Evolutionary conservation across 2,113 vertebrate species (phyloP).

Genomic region (Sorex fumeus): DNA sequence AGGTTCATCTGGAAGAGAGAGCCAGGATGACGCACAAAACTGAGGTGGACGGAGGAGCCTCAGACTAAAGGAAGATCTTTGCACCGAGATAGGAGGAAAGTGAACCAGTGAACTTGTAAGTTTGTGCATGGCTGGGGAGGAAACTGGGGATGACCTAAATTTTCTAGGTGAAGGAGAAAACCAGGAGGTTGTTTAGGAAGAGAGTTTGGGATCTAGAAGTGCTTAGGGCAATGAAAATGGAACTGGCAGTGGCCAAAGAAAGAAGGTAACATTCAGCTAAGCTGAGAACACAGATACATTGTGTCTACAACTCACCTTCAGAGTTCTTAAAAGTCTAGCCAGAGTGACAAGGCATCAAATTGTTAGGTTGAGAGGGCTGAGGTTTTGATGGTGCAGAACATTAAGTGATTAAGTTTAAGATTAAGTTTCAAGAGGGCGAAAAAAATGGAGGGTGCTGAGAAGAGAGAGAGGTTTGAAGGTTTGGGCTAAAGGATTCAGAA

Average conservation of each 20-base stretch:
- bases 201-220: not conserved
- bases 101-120: constrained; percentile 61
- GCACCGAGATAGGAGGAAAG: constrained; percentile 45
- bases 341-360: constrained; percentile 35
- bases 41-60: not conserved
- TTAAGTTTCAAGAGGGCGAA: not conserved
- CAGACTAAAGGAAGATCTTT: not conserved
- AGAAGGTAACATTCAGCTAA: not conserved
- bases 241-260: not conserved
- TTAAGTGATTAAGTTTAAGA: too few relatives aligned
- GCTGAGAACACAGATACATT: not conserved
- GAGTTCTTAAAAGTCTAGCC: constrained; percentile 3
- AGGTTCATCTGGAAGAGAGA: not conserved
- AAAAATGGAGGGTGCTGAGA: not conserved
- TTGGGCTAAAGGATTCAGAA: not conserved
- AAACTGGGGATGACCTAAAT: constrained; percentile 80
- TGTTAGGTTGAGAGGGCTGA: constrained; percentile 5
- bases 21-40: not conserved
- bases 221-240: not conserved
- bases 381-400: not conserved
- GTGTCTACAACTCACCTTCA: not conserved
- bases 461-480: not conserved
- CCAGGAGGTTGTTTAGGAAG: constrained; percentile 31
- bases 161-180: constrained; percentile 73
- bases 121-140: constrained; percentile 68